phyloP scores from a whole-genome alignment of 1,140 invertebrate genomes.

The Papilio machaon region DNA sequence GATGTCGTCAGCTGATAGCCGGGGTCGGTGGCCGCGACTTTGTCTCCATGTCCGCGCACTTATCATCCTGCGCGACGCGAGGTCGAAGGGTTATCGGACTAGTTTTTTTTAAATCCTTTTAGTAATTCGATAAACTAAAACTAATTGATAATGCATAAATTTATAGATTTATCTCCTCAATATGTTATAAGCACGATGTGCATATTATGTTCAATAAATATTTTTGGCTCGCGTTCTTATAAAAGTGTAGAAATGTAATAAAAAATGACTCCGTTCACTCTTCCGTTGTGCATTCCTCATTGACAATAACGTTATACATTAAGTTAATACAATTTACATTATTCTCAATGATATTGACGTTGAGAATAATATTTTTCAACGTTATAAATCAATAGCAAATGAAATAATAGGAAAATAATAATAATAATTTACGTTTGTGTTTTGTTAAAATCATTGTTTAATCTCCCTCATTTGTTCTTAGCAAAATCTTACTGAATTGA shows the following conservation, averaged over 20 bases:
- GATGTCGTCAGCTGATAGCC: conserved; percentile 79
- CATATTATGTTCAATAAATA: background rate
- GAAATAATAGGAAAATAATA: no score
- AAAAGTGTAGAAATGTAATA: background rate
- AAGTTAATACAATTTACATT: background rate
- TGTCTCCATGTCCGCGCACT: conserved; percentile 72
- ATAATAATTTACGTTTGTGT: no score
- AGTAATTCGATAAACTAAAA: conserved; percentile 41
- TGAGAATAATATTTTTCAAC: no score
- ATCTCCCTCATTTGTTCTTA: no score
- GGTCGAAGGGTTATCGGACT: conserved; percentile 71
- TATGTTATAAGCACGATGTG: background rate
- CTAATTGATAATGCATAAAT: background rate
- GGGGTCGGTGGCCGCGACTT: conserved; percentile 76
- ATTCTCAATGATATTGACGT: background rate
- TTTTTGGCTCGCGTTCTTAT: background rate
- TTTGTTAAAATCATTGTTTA: no score
- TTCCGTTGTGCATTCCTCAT: background rate
- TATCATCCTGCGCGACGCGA: conserved; percentile 62
- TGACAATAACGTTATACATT: no score
- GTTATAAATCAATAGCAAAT: no score
- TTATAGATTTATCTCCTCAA: background rate
- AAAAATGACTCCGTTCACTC: background rate
- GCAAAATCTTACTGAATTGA: no score
- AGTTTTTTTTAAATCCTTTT: conserved; percentile 68